phyloP scores from a whole-genome alignment of 1,140 invertebrate genomes.

The Chironomus tepperi region DNA sequence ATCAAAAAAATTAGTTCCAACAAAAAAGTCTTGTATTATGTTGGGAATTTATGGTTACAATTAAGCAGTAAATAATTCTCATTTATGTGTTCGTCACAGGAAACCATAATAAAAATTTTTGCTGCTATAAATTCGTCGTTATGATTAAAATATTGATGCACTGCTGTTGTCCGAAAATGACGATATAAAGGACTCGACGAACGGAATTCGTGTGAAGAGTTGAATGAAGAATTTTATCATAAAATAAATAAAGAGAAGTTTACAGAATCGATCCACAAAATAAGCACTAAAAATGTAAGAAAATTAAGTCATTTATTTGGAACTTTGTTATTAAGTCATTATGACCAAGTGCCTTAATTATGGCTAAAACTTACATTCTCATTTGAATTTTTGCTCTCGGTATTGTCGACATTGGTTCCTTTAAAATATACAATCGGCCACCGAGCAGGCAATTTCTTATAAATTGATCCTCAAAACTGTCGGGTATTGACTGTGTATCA shows the following conservation, averaged over 20 bases:
- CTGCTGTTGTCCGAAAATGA: background rate
- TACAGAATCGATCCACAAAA: conserved; percentile 32
- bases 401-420: conserved; percentile 49
- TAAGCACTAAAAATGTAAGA: conserved; percentile 34
- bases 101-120: background rate
- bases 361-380: conserved; percentile 41
- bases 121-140: background rate
- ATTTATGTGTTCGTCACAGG: too few relatives aligned
- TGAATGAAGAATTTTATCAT: conserved; percentile 15
- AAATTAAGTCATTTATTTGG: conserved; percentile 16
- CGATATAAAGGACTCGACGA: background rate
- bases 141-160: background rate
- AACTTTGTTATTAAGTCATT: conserved; percentile 4
- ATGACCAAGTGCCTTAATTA: background rate
- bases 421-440: conserved; percentile 49
- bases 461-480: conserved; percentile 44
- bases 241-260: conserved; percentile 30
- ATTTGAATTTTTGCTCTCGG: conserved; percentile 44
- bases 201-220: background rate
- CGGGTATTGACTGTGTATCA: conserved; percentile 38
- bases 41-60: too few relatives aligned
- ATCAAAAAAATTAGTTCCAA: too few relatives aligned
- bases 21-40: too few relatives aligned
- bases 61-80: too few relatives aligned
- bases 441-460: conserved; percentile 42